A percentile compares a stretch with the other conserved stretches of the same genome.
phyloP scores from a whole-genome alignment of 2,113 vertebrate genomes.

The Epinephelus fuscoguttatus region DNA sequence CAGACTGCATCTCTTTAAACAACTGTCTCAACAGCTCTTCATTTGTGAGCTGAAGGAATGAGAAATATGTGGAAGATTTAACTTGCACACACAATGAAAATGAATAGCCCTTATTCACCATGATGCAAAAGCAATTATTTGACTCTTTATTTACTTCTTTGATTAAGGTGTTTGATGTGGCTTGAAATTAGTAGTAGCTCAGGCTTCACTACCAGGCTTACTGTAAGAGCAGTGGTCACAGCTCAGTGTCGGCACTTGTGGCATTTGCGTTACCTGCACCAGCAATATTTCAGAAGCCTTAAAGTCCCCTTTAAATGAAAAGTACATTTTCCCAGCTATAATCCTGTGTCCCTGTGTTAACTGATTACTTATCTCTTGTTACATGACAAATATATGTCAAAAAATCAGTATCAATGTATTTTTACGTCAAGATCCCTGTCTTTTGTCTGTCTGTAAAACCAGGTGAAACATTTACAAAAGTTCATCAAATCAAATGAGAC shows the following conservation, averaged over 20 bases:
- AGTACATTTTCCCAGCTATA: background rate
- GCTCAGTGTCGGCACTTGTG: background rate
- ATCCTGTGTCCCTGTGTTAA: too few relatives aligned
- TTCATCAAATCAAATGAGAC: background rate
- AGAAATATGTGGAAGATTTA: conserved; percentile 39
- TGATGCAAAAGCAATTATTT: conserved; percentile 43
- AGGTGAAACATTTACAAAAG: too few relatives aligned
- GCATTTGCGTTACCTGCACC: background rate
- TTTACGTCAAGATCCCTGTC: too few relatives aligned
- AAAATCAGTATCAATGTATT: too few relatives aligned
- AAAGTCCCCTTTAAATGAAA: background rate
- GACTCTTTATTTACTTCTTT: conserved; percentile 39
- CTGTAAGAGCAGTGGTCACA: conserved; percentile 1
- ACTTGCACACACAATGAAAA: conserved; percentile 5
- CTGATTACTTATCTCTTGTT: too few relatives aligned
- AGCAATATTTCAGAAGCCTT: background rate
- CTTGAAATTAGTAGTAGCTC: conserved; percentile 52
- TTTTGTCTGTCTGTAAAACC: too few relatives aligned
- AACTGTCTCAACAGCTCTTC: conserved; percentile 36
- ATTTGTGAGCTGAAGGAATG: background rate
- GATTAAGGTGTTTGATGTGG: conserved; percentile 55
- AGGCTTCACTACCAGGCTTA: background rate
- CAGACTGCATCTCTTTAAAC: conserved; percentile 67
- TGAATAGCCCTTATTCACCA: conserved; percentile 37
- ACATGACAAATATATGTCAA: too few relatives aligned